Evolutionary conservation across 2,113 vertebrate species (phyloP).

Genomic region (Siphamia tubifer): DNA sequence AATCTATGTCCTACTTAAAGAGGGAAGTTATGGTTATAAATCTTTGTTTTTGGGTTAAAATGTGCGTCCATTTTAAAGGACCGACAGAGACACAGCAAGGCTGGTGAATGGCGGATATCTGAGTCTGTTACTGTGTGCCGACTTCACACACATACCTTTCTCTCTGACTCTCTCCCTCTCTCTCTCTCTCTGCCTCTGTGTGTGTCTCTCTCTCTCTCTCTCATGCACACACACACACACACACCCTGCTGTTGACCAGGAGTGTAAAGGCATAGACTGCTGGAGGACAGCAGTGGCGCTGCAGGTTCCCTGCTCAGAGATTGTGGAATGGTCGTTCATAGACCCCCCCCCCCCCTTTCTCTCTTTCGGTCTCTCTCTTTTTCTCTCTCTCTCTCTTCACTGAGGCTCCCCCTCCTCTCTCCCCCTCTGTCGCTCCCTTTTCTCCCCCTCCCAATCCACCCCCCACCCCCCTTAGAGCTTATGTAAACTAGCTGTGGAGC

Average conservation of each 20-base stretch:
- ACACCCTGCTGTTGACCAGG: constrained; percentile 59
- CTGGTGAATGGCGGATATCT: constrained; percentile 68
- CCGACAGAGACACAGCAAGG: constrained; percentile 48
- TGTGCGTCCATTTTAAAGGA: constrained; percentile 69
- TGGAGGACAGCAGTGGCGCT: constrained; percentile 68
- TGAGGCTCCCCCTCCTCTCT: too few species aligned
- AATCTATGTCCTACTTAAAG: constrained; percentile 56
- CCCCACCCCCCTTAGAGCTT: constrained; percentile 81
- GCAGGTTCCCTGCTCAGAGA: constrained; percentile 68
- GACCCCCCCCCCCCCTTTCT: constrained; percentile 59
- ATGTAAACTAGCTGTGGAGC: constrained; percentile 91
- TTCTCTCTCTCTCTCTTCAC: constrained; percentile 18
- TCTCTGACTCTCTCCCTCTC: too few species aligned
- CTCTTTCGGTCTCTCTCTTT: background rate
- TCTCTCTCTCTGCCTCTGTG: background rate
- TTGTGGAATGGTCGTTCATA: constrained; percentile 77
- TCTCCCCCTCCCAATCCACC: constrained; percentile 40
- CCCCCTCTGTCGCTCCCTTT: background rate
- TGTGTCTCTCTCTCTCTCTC: constrained; percentile 1
- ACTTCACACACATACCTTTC: constrained; percentile 25
- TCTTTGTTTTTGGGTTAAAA: constrained; percentile 71
- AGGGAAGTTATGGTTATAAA: constrained; percentile 55
- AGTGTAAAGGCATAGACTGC: constrained; percentile 59
- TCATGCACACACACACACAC: constrained; percentile 18
- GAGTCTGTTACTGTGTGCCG: constrained; percentile 49